Base-by-base conservation (phyloP, 2,888 invertebrate genomes). In the Marronus borbonicus region DNA sequence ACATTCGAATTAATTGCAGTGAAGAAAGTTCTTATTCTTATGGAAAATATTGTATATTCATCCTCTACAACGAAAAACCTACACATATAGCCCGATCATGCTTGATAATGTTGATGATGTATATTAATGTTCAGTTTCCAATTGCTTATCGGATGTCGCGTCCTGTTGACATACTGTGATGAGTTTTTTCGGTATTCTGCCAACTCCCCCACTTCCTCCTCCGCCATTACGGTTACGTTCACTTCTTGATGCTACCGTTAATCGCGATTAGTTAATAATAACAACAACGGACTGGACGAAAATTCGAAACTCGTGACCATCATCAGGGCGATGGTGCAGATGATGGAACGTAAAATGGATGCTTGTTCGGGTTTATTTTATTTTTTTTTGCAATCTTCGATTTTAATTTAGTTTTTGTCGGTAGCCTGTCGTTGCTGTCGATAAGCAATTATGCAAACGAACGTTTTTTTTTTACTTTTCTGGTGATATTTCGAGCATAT, bases 101-200 rank as follows among this genome's bases (percentile, higher is more conserved):
- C 20, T 69, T 55, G 70, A 70, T 70, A 70, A 70, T 44, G 69
- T 68, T 72, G 72, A 72, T 79, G 80, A 79, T 79, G 80, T 76
- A 79, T 76, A 77, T 80, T 80, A 80, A 80, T 80, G 80, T 79
- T 78, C 66, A 52, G 66, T 74, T 69, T 70, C 76, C 64, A 79
- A 79, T 80, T 80, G 80, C 78, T 80, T 80, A 80, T 80, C 78
- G 80, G 76, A 66, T 76, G 78, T 80, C 80, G 64, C 65, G 69
- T 64, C 60, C 55, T 60, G 65, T 65, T 78, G 78, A 78, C 62
- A 49, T 68, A 76, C 75, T 49, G 75, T 75, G 78, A 78, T 78
- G 78, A 75, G 75, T 44, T 78, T 78, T 78, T 77, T 77, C 44
- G 10, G 44, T 44, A 44, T 44, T 44, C 44, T 44, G 8, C 44